Percentiles rank a stretch among this genome's conserved stretches.
Evolutionary conservation across 2,888 invertebrate species (phyloP).

Genomic region (Tenthredo scrophulariae): DNA sequence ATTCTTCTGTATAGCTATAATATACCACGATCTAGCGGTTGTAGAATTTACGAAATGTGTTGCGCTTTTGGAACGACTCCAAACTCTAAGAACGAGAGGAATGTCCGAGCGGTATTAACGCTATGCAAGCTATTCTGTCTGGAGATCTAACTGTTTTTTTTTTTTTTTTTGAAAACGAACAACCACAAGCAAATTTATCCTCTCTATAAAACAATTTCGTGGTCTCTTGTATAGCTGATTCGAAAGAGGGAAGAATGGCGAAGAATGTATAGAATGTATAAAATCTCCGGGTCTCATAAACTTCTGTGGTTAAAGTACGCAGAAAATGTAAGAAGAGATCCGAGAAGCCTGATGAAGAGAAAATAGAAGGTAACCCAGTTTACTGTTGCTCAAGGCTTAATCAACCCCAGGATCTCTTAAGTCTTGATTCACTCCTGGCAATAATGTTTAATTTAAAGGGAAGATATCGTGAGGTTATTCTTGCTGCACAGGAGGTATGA

Average conservation of each 20-base stretch:
- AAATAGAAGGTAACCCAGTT: background rate
- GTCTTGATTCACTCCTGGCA: background rate
- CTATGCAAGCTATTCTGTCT: background rate
- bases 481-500: background rate
- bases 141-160: background rate
- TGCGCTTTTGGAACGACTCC: conserved; percentile 36
- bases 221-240: background rate
- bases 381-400: background rate
- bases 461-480: conserved; percentile 12
- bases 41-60: background rate
- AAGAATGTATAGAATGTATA: background rate
- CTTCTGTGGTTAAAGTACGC: background rate
- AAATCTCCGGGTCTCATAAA: background rate
- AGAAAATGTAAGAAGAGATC: background rate
- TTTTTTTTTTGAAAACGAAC: background rate
- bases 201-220: background rate
- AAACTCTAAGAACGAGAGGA: background rate
- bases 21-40: background rate
- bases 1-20: background rate
- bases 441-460: conserved; percentile 24
- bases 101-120: background rate
- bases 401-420: background rate
- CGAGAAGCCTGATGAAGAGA: background rate
- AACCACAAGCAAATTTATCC: background rate
- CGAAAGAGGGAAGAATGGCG: background rate